Evolutionary conservation across 2,888 invertebrate genomes (phyloP).

Genomic region (Micropterix aruncella): DNA sequence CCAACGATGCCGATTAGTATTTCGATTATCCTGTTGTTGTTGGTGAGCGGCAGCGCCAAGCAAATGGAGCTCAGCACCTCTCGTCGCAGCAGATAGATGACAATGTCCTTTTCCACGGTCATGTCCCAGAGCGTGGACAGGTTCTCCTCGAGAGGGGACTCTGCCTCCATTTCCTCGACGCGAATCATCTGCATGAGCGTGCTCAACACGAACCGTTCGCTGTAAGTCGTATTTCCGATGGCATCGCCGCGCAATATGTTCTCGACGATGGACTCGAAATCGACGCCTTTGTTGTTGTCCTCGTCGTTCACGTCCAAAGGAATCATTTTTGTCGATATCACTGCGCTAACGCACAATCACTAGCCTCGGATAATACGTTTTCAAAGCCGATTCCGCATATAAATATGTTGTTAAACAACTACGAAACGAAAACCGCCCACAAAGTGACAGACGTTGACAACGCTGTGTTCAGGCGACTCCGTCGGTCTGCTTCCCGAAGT

Average conservation of each 20-base stretch:
- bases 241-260: not conserved
- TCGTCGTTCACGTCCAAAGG: not conserved
- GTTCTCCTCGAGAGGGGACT: conserved; percentile 47
- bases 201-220: not conserved
- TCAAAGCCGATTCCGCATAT: too few species aligned
- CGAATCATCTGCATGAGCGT: not conserved
- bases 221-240: not conserved
- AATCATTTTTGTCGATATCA: too few species aligned
- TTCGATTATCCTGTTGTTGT: not conserved
- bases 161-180: not conserved
- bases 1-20: not conserved
- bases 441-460: too few species aligned
- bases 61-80: not conserved
- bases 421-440: too few species aligned
- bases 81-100: conserved; percentile 40
- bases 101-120: conserved; percentile 67
- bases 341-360: too few species aligned
- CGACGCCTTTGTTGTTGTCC: not conserved
- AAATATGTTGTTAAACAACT: too few species aligned
- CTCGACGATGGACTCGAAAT: not conserved
- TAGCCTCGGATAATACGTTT: too few species aligned
- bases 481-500: too few species aligned
- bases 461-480: too few species aligned
- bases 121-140: conserved; percentile 75
- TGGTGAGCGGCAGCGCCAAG: not conserved